These are phyloP conservation scores for Eurytoma californica DNA, from an alignment of 2,888 invertebrate genomes.

Conservation along the genomic window DNA sequence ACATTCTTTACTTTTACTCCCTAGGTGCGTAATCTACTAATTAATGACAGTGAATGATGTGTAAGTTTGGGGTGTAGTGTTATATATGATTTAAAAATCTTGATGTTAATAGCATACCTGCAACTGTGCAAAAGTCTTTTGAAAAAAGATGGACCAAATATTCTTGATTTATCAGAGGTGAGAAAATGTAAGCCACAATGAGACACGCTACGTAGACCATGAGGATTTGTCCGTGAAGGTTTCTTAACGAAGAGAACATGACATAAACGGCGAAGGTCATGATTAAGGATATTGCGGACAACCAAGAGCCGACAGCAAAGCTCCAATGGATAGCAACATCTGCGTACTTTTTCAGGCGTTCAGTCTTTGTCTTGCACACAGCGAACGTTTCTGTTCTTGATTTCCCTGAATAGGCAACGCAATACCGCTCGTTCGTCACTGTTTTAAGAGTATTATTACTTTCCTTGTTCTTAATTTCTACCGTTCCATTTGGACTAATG, in stretches of 20 bases:
- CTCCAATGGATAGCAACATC: conserved; percentile 5
- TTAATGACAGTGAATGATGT: too few relatives aligned
- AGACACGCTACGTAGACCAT: conserved; percentile 65
- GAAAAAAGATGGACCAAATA: conserved; percentile 20
- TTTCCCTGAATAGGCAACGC: not conserved
- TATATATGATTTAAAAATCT: too few relatives aligned
- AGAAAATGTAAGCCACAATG: conserved; percentile 61
- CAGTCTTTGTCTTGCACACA: not conserved
- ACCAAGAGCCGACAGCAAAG: not conserved
- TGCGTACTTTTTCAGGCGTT: rapidly evolving
- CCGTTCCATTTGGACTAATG: not conserved
- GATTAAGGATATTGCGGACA: conserved; percentile 64
- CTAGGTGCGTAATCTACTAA: too few relatives aligned
- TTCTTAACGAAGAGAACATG: conserved; percentile 65
- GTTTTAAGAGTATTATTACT: not conserved
- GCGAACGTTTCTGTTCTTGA: not conserved
- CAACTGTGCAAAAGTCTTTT: conserved; percentile 54
- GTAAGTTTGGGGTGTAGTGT: too few relatives aligned
- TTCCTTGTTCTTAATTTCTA: not conserved
- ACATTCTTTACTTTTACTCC: too few relatives aligned
- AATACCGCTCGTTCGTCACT: conserved; percentile 34
- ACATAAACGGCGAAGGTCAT: conserved; percentile 68
- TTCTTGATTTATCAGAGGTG: conserved; percentile 61
- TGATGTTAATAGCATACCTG: conserved; percentile 57
- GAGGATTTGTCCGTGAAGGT: conserved; percentile 68